Base-by-base conservation (phyloP, 2,113 vertebrate species). In the Nycticebus coucang region DNA sequence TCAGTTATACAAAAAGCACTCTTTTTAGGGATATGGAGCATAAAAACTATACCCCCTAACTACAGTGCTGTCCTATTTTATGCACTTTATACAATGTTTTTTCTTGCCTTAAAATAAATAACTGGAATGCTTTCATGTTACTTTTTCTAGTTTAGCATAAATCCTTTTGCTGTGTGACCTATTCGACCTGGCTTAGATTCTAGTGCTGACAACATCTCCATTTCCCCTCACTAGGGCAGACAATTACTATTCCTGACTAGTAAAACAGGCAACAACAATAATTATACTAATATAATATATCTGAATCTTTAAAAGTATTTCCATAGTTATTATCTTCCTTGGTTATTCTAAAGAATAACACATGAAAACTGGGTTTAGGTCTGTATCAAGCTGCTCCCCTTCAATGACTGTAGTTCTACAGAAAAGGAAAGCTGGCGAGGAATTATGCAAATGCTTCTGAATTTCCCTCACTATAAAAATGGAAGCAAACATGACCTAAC, bases 51-150 rank as follows among this genome's bases (percentile, higher is more conserved):
- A 59, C 5, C 24, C 22, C 15, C n/a, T 72, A 95, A 79, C 26
- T 86, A 90, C 28, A 78, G 64, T 37, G 60, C 26, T 45, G 85
- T 86, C 18, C 5, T 21, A 78, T 83, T 96, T 93, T 83, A 78
- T 89, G 62, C 1, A 83, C 24, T 69, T 71, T 89, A 59, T 7
- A 53, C 17, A 81, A 19, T n/a, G 68, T 85, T 80, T 83, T 89
- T 95, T 89, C 77, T 95, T 85, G n/a, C 72, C 57, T 22, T 88
- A 92, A 96, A 95, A 92, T 80, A 92, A 95, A 79, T 60, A 41
- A 12, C 66, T 78, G 30, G 35, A 92, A 87, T 84, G 11, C 66
- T 45, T 93, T 94, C 53, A 74, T 64, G 12, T 72, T 75, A 92
- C 41, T 94, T 91, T 86, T 91, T 64, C 77, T 97, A 83, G 53